Conservation (phyloP, 2,113 vertebrate species). For the Sterrhoptilus dennistouni region DNA sequence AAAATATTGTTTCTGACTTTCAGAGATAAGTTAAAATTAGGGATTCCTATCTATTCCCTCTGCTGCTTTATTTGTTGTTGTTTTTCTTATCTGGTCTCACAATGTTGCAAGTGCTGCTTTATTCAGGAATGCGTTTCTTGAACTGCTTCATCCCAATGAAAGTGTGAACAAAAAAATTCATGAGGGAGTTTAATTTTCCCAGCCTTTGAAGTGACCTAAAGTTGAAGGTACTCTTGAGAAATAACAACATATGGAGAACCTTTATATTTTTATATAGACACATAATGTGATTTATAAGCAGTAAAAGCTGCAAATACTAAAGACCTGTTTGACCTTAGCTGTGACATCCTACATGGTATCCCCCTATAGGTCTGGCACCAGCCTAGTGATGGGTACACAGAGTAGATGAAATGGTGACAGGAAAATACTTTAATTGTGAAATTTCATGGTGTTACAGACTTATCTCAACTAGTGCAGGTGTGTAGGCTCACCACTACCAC, state of each 20-base stretch:
- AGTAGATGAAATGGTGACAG: background rate
- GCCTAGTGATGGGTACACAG: accelerated
- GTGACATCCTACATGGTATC: background rate
- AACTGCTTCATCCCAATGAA: conserved; percentile 30
- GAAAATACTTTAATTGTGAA: background rate
- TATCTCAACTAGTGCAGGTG: background rate
- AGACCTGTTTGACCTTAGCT: background rate
- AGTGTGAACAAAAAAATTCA: conserved; percentile 40
- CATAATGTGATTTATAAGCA: background rate
- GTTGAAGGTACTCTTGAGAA: background rate
- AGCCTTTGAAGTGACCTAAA: conserved; percentile 15
- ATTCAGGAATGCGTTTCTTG: conserved; percentile 42
- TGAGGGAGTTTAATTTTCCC: background rate
- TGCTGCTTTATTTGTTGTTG: background rate
- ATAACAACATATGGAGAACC: background rate
- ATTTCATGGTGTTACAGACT: background rate
- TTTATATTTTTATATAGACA: background rate
- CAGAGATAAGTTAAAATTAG: background rate
- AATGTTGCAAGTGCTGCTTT: background rate
- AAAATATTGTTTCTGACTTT: conserved; percentile 9
- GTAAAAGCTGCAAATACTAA: background rate
- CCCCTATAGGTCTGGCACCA: background rate
- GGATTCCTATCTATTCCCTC: background rate
- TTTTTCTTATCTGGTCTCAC: conserved; percentile 24
- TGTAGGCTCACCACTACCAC: background rate